phyloP scores from a whole-genome alignment of 2,113 vertebrate species.

The Petromus typicus region DNA sequence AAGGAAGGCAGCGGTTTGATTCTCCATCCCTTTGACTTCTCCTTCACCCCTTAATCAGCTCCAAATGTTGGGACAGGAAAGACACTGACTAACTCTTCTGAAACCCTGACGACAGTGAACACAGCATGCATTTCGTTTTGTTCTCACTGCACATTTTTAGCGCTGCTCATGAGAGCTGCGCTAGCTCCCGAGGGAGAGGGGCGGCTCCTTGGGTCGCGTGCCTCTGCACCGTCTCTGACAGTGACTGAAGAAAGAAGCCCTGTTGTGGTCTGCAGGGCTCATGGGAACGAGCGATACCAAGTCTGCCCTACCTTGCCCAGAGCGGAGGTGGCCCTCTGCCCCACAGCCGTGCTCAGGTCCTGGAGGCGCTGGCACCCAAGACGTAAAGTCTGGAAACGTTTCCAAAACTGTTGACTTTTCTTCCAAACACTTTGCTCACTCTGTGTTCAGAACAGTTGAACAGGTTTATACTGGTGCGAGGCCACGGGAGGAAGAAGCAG shows the following conservation, averaged over 20 bases:
- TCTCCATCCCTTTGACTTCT: neutral
- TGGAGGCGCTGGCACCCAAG: neutral
- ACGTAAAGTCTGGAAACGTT: neutral
- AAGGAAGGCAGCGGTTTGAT: neutral
- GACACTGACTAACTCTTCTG: neutral
- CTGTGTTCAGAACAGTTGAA: neutral
- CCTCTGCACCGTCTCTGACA: neutral
- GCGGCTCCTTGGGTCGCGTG: too few relatives aligned
- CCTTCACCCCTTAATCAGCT: neutral
- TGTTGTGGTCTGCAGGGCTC: fast-evolving
- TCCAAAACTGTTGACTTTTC: neutral
- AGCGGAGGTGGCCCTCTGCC: fast-evolving
- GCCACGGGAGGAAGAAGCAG: too few relatives aligned
- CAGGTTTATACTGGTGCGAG: fast-evolving
- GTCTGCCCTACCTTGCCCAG: fast-evolving
- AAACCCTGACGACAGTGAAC: neutral
- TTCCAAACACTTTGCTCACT: neutral
- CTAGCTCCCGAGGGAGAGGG: neutral
- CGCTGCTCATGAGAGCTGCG: neutral
- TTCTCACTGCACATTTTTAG: neutral
- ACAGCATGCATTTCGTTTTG: neutral
- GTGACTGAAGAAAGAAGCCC: neutral
- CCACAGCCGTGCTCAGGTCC: too few relatives aligned
- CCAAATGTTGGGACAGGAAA: neutral
- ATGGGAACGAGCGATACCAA: fast-evolving